A percentile compares a stretch with the other conserved stretches of the same genome.
Evolutionary conservation across 2,888 invertebrate species (phyloP).

Genomic region (Patella ulyssiponensis): DNA sequence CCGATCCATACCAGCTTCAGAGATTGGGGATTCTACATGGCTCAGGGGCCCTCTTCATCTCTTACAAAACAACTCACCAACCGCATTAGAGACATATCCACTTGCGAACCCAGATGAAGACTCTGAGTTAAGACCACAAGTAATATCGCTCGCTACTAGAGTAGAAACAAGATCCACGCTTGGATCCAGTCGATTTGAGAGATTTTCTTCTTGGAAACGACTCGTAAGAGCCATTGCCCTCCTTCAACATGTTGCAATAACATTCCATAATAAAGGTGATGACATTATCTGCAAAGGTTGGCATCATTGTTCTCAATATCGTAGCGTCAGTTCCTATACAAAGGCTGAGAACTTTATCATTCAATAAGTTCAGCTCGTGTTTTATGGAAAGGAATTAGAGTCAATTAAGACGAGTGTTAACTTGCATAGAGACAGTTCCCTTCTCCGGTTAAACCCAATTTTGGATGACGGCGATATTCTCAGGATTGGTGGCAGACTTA

Average conservation of each 20-base stretch:
- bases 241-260: not conserved
- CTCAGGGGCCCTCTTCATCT: constrained; percentile 11
- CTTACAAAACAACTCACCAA: not conserved
- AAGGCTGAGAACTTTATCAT: not conserved
- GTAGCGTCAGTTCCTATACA: not conserved
- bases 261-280: not conserved
- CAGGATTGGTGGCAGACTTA: constrained; percentile 1
- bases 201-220: not conserved
- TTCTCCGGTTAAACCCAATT: not conserved
- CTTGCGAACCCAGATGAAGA: not conserved
- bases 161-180: not conserved
- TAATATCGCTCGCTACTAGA: not conserved
- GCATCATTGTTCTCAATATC: not conserved
- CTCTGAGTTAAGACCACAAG: not conserved
- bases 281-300: not conserved
- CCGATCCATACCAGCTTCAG: constrained; percentile 12
- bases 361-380: not conserved
- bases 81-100: not conserved
- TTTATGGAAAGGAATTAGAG: not conserved
- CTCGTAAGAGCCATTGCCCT: not conserved
- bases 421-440: not conserved
- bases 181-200: not conserved
- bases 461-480: not conserved
- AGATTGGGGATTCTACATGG: not conserved
- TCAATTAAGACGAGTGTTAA: not conserved